These are phyloP conservation scores for Microhierax caerulescens DNA, from an alignment of 2,797 vertebrate genomes.

Conservation along the genomic window DNA sequence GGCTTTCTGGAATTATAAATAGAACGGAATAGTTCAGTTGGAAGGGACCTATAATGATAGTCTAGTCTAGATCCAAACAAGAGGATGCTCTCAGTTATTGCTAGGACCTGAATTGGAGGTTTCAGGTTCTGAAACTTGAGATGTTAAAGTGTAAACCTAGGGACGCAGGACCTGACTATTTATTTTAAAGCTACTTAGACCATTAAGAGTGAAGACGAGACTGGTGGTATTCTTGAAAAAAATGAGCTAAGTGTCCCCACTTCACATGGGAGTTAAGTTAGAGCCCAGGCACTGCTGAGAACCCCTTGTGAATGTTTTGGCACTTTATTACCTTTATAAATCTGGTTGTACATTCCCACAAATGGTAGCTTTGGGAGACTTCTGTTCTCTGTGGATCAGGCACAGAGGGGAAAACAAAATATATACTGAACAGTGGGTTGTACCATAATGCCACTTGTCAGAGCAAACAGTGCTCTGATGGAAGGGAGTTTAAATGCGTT, in stretches of 20 bases:
- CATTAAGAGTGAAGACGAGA: background rate
- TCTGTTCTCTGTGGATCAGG: background rate
- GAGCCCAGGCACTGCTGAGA: background rate
- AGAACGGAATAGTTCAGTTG: background rate
- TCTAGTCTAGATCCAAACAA: background rate
- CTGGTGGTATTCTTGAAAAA: background rate
- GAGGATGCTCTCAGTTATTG: background rate
- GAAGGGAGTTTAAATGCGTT: background rate
- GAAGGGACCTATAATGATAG: background rate
- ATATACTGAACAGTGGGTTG: background rate
- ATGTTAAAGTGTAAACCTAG: background rate
- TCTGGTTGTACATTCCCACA: background rate
- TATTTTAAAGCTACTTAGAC: background rate
- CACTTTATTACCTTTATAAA: background rate
- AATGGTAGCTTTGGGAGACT: background rate
- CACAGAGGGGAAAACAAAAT: background rate
- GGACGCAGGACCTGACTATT: background rate
- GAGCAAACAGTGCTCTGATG: background rate
- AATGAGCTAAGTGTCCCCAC: background rate
- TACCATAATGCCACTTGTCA: background rate
- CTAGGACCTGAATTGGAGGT: background rate
- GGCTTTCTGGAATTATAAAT: background rate
- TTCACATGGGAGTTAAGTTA: background rate
- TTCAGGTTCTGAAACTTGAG: background rate
- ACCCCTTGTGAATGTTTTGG: background rate